A percentile compares a stretch with the other conserved stretches of the same genome.
phyloP scores from a whole-genome alignment of 2,113 vertebrate species.

The Engystomops pustulosus region DNA sequence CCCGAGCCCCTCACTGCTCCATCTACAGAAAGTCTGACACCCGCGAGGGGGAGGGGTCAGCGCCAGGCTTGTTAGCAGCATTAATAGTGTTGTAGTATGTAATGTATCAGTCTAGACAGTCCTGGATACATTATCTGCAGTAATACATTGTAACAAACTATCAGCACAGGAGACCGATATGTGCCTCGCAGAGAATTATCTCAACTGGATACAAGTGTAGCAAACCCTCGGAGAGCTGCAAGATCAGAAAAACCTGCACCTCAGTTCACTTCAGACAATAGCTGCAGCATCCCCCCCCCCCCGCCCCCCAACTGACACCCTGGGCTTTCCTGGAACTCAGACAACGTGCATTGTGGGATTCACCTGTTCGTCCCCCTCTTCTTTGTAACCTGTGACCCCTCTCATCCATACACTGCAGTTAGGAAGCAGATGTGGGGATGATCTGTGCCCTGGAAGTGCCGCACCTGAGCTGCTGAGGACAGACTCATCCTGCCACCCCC shows the following conservation, averaged over 20 bases:
- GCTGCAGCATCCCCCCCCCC: too few relatives aligned
- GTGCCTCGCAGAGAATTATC: background rate
- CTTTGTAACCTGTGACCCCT: background rate
- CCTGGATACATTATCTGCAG: too few relatives aligned
- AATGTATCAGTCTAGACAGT: too few relatives aligned
- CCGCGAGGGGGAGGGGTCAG: background rate
- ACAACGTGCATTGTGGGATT: too few relatives aligned
- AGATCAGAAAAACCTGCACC: too few relatives aligned
- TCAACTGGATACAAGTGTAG: background rate
- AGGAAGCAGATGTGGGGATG: constrained; percentile 7
- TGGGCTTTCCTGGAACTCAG: background rate
- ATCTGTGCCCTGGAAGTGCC: constrained; percentile 31
- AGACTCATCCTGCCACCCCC: background rate
- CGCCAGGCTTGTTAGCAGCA: too few relatives aligned
- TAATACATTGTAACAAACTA: background rate
- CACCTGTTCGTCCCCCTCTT: background rate
- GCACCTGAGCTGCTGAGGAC: background rate
- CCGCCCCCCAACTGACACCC: too few relatives aligned
- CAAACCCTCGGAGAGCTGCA: background rate
- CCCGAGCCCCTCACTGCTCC: background rate
- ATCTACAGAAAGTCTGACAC: background rate
- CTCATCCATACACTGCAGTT: background rate
- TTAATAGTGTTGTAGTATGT: too few relatives aligned
- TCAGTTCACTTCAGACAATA: too few relatives aligned
- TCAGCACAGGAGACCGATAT: background rate